Evolutionary conservation across 2,113 vertebrate genomes (phyloP).

Genomic region (Piprites chloris): DNA sequence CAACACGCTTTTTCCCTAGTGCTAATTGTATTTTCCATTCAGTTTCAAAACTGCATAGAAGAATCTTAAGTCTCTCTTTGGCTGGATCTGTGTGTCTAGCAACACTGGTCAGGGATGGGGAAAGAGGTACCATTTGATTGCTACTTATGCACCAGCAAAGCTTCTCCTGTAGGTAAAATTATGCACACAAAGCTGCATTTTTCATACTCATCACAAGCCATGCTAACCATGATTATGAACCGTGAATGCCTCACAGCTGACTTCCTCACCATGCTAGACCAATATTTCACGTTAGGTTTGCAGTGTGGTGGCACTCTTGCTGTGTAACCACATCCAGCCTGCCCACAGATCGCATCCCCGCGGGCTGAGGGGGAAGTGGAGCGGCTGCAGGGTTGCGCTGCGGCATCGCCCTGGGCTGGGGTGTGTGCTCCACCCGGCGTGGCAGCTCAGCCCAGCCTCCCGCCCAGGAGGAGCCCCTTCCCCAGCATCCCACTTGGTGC

Average conservation of each 20-base stretch:
- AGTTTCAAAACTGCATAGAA: neutral
- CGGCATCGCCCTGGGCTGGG: accelerated
- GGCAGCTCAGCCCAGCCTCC: neutral
- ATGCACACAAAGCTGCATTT: neutral
- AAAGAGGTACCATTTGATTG: neutral
- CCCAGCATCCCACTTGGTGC: neutral
- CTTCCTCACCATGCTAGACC: neutral
- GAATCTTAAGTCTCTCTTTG: neutral
- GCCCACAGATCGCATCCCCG: accelerated
- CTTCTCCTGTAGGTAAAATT: neutral
- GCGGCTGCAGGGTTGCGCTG: neutral
- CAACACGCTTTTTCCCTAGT: neutral
- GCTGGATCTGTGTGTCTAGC: neutral
- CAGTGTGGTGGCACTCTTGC: neutral
- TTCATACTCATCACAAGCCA: neutral
- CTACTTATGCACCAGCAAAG: neutral
- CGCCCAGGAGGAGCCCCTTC: neutral
- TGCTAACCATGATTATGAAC: neutral
- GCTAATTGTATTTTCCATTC: neutral
- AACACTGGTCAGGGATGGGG: neutral
- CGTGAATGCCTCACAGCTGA: neutral
- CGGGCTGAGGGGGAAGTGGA: neutral
- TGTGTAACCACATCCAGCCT: neutral
- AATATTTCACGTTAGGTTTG: neutral
- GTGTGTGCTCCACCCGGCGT: accelerated